Base-by-base conservation (phyloP, 2,113 vertebrate genomes). In the Hemiprocne comata region DNA sequence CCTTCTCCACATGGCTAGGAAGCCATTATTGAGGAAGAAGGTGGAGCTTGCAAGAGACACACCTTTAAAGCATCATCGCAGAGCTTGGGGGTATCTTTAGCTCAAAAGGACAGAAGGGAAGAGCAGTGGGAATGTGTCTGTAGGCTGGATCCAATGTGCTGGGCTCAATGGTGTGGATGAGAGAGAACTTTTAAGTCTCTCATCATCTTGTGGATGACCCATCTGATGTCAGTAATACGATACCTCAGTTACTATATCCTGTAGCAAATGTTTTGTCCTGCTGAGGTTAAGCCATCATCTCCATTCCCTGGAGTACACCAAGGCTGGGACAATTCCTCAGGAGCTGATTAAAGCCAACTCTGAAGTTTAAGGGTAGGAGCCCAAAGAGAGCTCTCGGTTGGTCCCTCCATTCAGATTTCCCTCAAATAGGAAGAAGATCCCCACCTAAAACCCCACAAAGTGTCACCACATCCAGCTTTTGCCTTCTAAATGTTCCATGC, bases 101-200 rank as follows among this genome's bases (percentile, higher is more conserved):
- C 96, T 95, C 72, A 33, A 88, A 42, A 55, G 64, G 88, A 66
- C 2, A 33, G 83, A 92, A 66, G 64, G 72, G 54, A 69, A 89
- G 77, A 87, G 81, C 77, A 34, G 93, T 15, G 9, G 78, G 87
- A 25, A 69, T 94, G 78, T 38, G 85, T 78, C 87, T 95, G 94
- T 90, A 83, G 92, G 90, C 93, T 94, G 97, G 94, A 97, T 95
- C 89, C 71, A 61, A 21, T 67, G 54, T 87, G 44, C 44, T 72
- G 62, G 50, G 73, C 76, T 86, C 42, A 10, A 7, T 3, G 2
- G 58, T 26, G 46, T 11, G 23, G 69, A 81, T 57, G 34, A 71
- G 76, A 69, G 31, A 87, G 23, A 57, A 25, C 19, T 87, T 93
- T 51, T 11, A 65, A 34, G 34, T n/a, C 61, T 91, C 70, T 82